A percentile compares a stretch with the other conserved stretches of the same genome.
These are phyloP conservation scores for Pristionchus entomophagus DNA, from an alignment of 2,888 invertebrate genomes.

Conservation along the genomic window DNA sequence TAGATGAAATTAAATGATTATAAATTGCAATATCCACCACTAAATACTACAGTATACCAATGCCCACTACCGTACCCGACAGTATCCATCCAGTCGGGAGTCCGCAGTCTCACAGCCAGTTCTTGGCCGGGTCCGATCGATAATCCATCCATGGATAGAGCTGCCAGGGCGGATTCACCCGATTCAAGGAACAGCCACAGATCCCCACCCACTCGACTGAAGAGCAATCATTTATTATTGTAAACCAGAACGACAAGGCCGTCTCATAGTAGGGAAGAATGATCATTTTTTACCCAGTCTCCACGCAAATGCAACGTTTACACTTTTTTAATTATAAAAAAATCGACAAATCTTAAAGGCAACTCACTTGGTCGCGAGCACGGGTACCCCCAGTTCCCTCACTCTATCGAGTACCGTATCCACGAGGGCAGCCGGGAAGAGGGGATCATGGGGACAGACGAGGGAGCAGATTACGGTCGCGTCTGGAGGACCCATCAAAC, in stretches of 20 bases:
- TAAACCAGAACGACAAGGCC: too few species aligned
- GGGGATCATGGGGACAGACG: constrained; percentile 49
- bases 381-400: constrained; percentile 64
- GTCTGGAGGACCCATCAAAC: constrained; percentile 90
- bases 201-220: constrained; percentile 87
- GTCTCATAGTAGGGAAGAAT: too few species aligned
- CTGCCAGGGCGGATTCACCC: constrained; percentile 87
- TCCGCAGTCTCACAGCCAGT: constrained; percentile 33
- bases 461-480: constrained; percentile 88
- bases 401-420: constrained; percentile 67
- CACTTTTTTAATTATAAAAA: too few species aligned
- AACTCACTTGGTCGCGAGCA: constrained; percentile 71
- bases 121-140: neutral
- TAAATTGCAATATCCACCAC: neutral
- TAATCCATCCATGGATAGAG: constrained; percentile 77
- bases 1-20: too few species aligned
- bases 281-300: too few species aligned
- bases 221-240: neutral
- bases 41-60: neutral
- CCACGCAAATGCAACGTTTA: neutral
- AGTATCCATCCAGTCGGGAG: constrained; percentile 47
- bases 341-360: neutral
- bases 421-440: constrained; percentile 66
- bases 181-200: constrained; percentile 94
- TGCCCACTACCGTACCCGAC: constrained; percentile 32